Evolutionary conservation across 2,888 invertebrate genomes (phyloP), one percentile per base, ranked within the genome.

Genomic region (Synergus gifuensis): DNA sequence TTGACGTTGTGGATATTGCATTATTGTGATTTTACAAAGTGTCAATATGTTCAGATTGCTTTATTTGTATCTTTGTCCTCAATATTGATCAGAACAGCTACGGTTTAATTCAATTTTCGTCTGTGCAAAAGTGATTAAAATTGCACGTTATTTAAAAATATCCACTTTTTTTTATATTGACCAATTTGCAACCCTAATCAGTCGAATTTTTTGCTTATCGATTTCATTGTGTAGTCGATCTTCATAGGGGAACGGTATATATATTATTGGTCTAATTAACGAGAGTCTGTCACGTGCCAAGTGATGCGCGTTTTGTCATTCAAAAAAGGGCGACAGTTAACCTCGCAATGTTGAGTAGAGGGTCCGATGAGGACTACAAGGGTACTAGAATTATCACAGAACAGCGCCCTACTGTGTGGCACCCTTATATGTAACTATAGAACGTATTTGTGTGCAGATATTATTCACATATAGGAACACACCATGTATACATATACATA

Each of bases 321-420:
- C n/a, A 76, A 69, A 84, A 83, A 82, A 79, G 78, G 62, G 66
- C 76, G 79, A 69, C 81, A 82, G 79, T 82, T 82, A 80, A 83
- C 78, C 78, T 79, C 81, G 81, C 82, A 76, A 81, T 82, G 80
- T 79, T 78, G 81, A 81, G 81, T 73, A 80, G 83, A 81, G 83
- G 80, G 81, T 77, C 80, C 79, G 79, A 79, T 79, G 84, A 78
- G 84, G 79, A 78, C 83, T 81, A 83, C 78, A 78, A 81, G 79
- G 79, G 81, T 81, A 79, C 83, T 83, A 81, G 84, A 83, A 84
- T 83, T 84, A 84, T 79, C 82, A 83, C 79, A 79, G 81, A 79
- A 79, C 77, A 80, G 78, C 78, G 63, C 64, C 22, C 73, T 79
- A 80, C 79, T 58, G 11, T 18, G 9, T 58, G 9, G 80, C 82